A percentile compares a stretch with the other conserved stretches of the same genome.
Evolutionary conservation across 2,797 vertebrate species (phyloP).

Genomic region (Acipenser transmontanus): DNA sequence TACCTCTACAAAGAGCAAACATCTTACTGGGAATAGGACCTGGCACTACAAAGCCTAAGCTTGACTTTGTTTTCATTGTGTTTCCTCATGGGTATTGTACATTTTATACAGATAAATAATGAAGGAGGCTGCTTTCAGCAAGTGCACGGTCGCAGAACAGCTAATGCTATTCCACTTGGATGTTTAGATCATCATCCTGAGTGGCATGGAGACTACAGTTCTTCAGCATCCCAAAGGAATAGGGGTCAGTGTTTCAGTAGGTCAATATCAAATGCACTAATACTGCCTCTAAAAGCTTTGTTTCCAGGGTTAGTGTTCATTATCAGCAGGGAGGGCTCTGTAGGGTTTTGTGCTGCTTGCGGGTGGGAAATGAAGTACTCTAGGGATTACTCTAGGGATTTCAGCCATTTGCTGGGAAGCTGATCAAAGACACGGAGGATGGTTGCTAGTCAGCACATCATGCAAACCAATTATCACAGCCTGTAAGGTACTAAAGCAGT

Average conservation of each 20-base stretch:
- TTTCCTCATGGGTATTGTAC: neutral
- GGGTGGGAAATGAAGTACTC: neutral
- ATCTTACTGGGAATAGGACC: no score
- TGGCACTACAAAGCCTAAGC: no score
- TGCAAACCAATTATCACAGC: slow-evolving; percentile 1
- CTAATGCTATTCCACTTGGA: neutral
- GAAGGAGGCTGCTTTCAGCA: neutral
- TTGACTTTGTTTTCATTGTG: neutral
- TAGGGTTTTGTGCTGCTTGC: neutral
- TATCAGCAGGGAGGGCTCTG: neutral
- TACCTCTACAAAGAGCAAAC: no score
- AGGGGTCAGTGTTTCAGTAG: slow-evolving; percentile 1
- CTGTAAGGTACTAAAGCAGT: slow-evolving; percentile 1
- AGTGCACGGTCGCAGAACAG: neutral
- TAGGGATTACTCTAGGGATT: neutral
- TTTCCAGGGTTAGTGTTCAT: neutral
- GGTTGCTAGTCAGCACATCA: slow-evolving; percentile 4
- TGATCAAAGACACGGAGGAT: neutral
- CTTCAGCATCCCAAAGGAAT: neutral
- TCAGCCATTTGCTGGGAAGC: neutral
- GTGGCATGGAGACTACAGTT: neutral
- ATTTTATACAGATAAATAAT: slow-evolving; percentile 3
- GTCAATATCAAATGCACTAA: slow-evolving; percentile 2
- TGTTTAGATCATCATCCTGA: neutral
- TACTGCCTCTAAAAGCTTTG: neutral